Evolutionary conservation across 2,888 invertebrate species (phyloP), one percentile per base, ranked within the genome.

Genomic region (Ochropleura leucogaster): DNA sequence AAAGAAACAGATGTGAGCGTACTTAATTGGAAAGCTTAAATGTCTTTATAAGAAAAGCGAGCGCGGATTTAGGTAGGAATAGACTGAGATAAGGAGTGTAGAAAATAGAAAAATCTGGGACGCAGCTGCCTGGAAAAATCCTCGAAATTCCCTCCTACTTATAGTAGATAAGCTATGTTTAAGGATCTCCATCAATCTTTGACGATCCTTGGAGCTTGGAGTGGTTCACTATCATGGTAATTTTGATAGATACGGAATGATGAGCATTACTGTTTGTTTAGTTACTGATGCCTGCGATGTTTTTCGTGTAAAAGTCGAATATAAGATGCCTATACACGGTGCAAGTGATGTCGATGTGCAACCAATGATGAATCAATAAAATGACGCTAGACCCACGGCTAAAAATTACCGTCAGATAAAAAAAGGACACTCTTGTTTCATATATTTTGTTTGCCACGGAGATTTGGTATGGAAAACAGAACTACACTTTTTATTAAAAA

Each of bases 171-270:
- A 69, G 18, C 62, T 74, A 57, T 42, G 46, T 46, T 47, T 53
- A 49, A 62, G 47, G 30, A 66, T 47, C 53, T 40, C 42, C 42
- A 67, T 76, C 63, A 82, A 63, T 64, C 46, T 76, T 47, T 20
- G n/a, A 53, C 16, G 4, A 64, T 67, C 42, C 30, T 67, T 47
- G 30, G n/a, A 82, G 62, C 49, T 57, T 59, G 44, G 10, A 40
- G 55, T 20, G 18, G 14, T 55, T 55, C 20, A 49, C n/a, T 81
- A 62, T 66, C 53, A 55, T 75, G 47, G 49, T 76, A 64, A 77
- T 80, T 80, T 74, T 9, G 49, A 40, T 16, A 57, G 46, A 20
- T 44, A 44, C 7, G 3, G 3, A 40, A 49, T 63, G 44, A 72
- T 77, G 55, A 80, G 47, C 7, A 74, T 63, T 63, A 30, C n/a